Percentiles rank a stretch among this genome's conserved stretches.
Conservation (phyloP, 2,797 vertebrate species). For the Catostomus latipinnis region DNA sequence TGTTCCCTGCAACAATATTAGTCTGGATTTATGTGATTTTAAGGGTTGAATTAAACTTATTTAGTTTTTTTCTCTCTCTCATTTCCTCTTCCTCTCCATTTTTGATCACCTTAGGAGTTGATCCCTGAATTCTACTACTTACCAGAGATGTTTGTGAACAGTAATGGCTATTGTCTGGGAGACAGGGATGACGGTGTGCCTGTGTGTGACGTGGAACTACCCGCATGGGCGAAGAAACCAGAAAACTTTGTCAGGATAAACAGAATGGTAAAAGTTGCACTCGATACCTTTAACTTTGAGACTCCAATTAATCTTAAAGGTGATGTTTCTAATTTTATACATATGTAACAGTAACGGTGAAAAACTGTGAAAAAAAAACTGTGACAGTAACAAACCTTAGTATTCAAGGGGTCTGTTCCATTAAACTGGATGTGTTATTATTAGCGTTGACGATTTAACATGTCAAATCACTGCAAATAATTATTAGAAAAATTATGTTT, state of each 20-base stretch:
- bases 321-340: too few relatives aligned
- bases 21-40: not conserved
- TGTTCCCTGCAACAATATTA: not conserved
- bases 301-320: too few relatives aligned
- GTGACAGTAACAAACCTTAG: too few relatives aligned
- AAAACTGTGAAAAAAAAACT: too few relatives aligned
- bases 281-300: slow-evolving; percentile 38
- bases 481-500: too few relatives aligned
- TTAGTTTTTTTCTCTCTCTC: not conserved
- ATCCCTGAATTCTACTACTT: slow-evolving; percentile 99
- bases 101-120: slow-evolving; percentile 81
- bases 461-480: too few relatives aligned
- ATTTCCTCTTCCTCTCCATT: not conserved
- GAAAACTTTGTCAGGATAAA: slow-evolving; percentile 97
- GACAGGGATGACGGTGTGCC: slow-evolving; percentile 86
- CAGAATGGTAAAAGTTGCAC: slow-evolving; percentile 87
- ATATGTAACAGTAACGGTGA: too few relatives aligned
- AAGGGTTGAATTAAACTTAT: not conserved
- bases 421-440: too few relatives aligned
- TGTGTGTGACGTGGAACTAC: slow-evolving; percentile 92
- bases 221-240: slow-evolving; percentile 94
- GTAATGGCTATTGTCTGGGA: slow-evolving; percentile 90
- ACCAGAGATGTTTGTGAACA: slow-evolving; percentile 99
- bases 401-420: too few relatives aligned
- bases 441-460: too few relatives aligned